Evolutionary conservation across 2,113 vertebrate genomes (phyloP).

Genomic region (Rattus rattus): DNA sequence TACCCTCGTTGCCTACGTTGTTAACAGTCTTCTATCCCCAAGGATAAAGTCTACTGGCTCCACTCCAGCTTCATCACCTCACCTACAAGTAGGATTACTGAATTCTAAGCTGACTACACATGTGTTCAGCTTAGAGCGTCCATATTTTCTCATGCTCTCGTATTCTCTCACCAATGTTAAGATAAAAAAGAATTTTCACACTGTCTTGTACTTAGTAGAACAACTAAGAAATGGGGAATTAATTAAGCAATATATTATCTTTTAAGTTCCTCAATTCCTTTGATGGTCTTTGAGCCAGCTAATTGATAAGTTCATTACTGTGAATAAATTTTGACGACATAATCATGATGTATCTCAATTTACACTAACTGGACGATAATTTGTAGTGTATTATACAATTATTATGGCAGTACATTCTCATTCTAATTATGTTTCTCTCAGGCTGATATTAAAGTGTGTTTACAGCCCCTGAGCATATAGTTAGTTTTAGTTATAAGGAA

Average conservation of each 20-base stretch:
- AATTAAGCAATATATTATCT: conserved; percentile 38
- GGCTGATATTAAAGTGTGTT: conserved; percentile 62
- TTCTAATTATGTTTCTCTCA: conserved; percentile 51
- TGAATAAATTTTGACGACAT: conserved; percentile 57
- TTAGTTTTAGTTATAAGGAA: conserved; percentile 23
- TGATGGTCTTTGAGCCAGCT: conserved; percentile 9
- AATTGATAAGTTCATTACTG: conserved; percentile 62
- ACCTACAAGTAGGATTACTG: not conserved
- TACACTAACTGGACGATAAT: conserved; percentile 66
- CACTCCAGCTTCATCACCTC: not conserved
- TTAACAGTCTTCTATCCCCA: not conserved
- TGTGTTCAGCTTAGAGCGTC: not conserved
- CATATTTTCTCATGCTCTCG: no score
- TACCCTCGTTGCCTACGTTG: no score
- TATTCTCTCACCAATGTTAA: not conserved
- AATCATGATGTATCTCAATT: conserved; percentile 62
- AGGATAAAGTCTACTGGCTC: not conserved
- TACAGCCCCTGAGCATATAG: conserved; percentile 44
- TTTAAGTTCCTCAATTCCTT: conserved; percentile 49
- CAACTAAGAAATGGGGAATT: not conserved
- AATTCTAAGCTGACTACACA: not conserved
- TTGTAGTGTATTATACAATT: conserved; percentile 55
- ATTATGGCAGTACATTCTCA: conserved; percentile 57
- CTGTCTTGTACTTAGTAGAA: not conserved
- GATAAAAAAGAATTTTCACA: not conserved